Percentiles rank a stretch among this genome's conserved stretches.
Evolutionary conservation across 2,113 vertebrate genomes (phyloP).

Genomic region (Aegithalos caudatus): DNA sequence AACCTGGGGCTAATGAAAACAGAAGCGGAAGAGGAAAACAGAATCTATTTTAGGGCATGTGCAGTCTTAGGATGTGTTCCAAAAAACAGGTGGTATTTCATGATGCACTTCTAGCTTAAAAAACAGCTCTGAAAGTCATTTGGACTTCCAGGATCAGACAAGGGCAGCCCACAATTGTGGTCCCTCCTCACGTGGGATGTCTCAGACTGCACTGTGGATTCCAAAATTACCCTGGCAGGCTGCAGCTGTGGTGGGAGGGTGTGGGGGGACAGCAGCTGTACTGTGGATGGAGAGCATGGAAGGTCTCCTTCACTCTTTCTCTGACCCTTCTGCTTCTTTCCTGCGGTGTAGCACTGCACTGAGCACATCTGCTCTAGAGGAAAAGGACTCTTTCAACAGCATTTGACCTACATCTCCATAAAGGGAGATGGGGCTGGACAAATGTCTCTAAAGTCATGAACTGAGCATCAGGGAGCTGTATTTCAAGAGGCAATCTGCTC

Average conservation of each 20-base stretch:
- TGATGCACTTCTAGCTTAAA: neutral
- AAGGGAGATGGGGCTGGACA: neutral
- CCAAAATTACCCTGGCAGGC: neutral
- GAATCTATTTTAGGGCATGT: neutral
- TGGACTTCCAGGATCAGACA: neutral
- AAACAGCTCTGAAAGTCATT: neutral
- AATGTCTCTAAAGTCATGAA: neutral
- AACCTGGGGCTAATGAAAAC: constrained; percentile 35
- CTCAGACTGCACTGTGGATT: neutral
- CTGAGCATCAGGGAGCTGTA: neutral
- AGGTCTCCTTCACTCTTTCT: neutral
- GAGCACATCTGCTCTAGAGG: neutral
- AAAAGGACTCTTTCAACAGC: neutral
- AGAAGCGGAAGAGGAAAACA: constrained; percentile 1
- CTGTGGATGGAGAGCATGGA: neutral
- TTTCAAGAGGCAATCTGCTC: constrained; percentile 23
- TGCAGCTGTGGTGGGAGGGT: neutral
- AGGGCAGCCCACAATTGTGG: neutral
- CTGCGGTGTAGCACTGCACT: neutral
- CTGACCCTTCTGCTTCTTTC: neutral
- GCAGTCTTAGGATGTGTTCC: neutral
- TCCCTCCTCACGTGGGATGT: neutral
- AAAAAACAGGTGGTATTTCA: neutral
- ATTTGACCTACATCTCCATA: constrained; percentile 7
- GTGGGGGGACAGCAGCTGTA: neutral